Base-by-base conservation (phyloP, 2,888 invertebrate genomes). In the Brachyopa scutellaris region DNA sequence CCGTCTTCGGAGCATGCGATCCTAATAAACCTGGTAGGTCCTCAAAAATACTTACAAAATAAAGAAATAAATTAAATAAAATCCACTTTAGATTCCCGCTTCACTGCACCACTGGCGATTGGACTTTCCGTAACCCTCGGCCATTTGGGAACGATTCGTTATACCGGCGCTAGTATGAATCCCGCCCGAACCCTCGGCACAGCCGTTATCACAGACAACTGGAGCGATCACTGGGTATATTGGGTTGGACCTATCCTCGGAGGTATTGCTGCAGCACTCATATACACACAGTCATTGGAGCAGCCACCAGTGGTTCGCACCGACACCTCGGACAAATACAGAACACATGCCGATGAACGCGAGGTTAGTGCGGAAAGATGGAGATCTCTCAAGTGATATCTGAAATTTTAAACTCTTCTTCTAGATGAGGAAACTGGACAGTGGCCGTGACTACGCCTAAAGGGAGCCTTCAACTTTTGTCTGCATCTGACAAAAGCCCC, bases 81-180 rank as follows among this genome's bases (percentile, higher is more conserved):
- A n/a, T n/a, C n/a, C n/a, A n/a, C 29, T 13, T 13, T 59, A 4
- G 96, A 97, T 88, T 93, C 95, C 86, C 95, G 95, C 87, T 93
- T 94, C 33, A 94, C 96, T 0, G 97, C 95, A 0, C 96, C 97
- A 0, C 91, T 98, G 55, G 95, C 97, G 69, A 97, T 98, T 87
- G 98, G 98, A 0, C 92, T 98, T 85, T 93, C 97, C 0, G 96
- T 98, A 47, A 93, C 95, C 0, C 91, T 96, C 78, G 96, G 97
- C 4, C 97, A 98, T 89, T 91, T 97, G 85, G 94, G 95, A 66
- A 95, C 95, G 9, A 95, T 97, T 87, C 94, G 95, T 91, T 94
- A 93, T 87, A 97, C 97, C 7, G 97, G 97, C 45, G 93, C 97
- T 36, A 95, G 97, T 86, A 97, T 97, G 97, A 97, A 97, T 91